Base-by-base conservation (phyloP, 2,113 vertebrate species). In the Hymenochirus boettgeri region DNA sequence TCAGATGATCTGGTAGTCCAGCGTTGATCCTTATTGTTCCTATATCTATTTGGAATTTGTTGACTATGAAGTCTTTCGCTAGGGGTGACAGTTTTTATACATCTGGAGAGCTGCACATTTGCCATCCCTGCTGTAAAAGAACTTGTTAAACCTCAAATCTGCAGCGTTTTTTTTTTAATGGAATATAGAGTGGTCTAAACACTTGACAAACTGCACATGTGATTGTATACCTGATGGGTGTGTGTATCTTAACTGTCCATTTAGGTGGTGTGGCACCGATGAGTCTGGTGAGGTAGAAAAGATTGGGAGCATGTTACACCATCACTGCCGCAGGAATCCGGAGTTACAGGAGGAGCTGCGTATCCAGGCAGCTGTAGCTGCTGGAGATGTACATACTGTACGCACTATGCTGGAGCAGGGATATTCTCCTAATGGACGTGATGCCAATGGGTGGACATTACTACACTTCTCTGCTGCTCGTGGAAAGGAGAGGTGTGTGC, bases 311-410 rank as follows among this genome's bases (percentile, higher is more conserved):
- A 99, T 99, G 96, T 92, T 98, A 89, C 94, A 97, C 89, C 95
- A 97, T 84, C 96, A 98, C 78, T 98, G 95, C 83, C 87, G 94
- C 77, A 89, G 95, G 82, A 96, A 97, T 86, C 92, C 94, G 64
- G 95, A 99, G 66, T 90, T 97, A 53, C 96, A 97, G 81, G 95
- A 99, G 77, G 96, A 99, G 83, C 80, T 98, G 86, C 96, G 98
- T 92, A 99, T 99, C 72, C 96, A 99, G 86, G 93, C 94, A 50
- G 96, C 96, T 0, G 95, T 99, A 70, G 95, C 94, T 2, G 92
- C 93, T 0, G 95, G 96, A 23, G 95, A 99, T 85, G 94, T 98
- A 5, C 96, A 90, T 87, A 96, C 93, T 0, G 95, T 99, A 39
- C 85, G 96, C 59, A 95, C 94, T 76, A 99, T 99, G 96, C 75